Base-by-base conservation (phyloP, 2,113 vertebrate genomes). In the Labrus mixtus region DNA sequence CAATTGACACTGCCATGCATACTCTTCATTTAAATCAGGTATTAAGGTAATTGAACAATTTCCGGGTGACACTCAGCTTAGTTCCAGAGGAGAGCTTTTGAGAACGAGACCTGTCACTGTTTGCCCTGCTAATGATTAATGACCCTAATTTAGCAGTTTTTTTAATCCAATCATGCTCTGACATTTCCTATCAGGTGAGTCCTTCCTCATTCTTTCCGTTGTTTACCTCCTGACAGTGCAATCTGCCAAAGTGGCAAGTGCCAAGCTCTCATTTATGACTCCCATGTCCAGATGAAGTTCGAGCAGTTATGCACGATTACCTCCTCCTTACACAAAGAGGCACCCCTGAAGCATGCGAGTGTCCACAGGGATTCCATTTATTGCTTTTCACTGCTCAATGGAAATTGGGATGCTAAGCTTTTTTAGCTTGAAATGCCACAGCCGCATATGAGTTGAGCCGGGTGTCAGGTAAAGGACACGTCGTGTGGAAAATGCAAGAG, bases 151-250 rank as follows among this genome's bases (percentile, higher is more conserved):
- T 92, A 90, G 87, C 83, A 45, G 57, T 73, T 82, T 86, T 86
- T 91, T 90, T 87, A 68, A 93, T 92, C 75, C 90, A 94, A 94
- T 93, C 92, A 92, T 67, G 83, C 55, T 71, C 78, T 94, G 93
- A 91, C 93, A 93, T 93, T 95, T 93, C 82, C 82, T 81, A 88
- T 91, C 83, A 87, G 84, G 93, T 79, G 87, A 87, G 78, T 75
- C 79, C 79, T 84, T 87, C 84, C 86, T 85, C 87, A 82, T 84
- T 82, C 75, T 84, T 62, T 67, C 76, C n/a, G 79, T 86, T 94
- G 90, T 94, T 95, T 93, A 91, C 86, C 45, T 83, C 87, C 70
- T 81, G 84, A 89, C 90, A 86, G 82, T 81, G 60, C 81, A 86
- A 93, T 92, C 89, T 87, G 79, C 78, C 74, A 70, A 72, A 72